Percentiles rank a stretch among this genome's conserved stretches.
These are phyloP conservation scores for Aramus guarauna DNA, from an alignment of 2,113 vertebrate genomes.

Conservation along the genomic window DNA sequence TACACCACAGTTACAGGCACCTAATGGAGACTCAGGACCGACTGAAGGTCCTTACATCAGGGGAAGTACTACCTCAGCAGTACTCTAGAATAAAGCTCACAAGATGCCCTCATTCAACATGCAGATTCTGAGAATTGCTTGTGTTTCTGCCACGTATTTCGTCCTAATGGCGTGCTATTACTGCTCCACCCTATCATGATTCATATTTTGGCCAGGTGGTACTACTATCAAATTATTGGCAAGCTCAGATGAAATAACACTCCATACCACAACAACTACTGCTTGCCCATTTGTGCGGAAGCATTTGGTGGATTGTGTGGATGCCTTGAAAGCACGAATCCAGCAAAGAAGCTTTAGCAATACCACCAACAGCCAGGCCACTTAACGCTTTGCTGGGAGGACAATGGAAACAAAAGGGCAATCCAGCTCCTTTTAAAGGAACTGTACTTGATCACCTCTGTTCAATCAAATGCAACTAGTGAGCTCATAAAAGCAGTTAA, in stretches of 20 bases:
- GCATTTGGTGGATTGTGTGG: not conserved
- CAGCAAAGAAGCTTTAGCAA: not conserved
- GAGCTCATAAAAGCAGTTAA: not conserved
- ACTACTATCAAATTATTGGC: not conserved
- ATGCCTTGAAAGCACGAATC: not conserved
- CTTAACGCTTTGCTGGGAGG: not conserved
- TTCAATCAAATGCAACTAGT: not conserved
- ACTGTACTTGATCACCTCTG: not conserved
- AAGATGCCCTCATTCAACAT: not conserved
- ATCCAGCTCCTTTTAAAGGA: not conserved
- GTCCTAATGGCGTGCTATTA: not conserved
- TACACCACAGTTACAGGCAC: not conserved
- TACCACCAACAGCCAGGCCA: not conserved
- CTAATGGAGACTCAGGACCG: not conserved
- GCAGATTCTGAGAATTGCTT: not conserved
- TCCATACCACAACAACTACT: not conserved
- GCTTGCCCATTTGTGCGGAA: not conserved
- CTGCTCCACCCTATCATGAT: not conserved
- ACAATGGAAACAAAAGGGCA: not conserved
- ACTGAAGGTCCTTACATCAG: fast-evolving
- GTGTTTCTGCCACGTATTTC: not conserved
- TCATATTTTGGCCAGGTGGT: not conserved
- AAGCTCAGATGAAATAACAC: not conserved
- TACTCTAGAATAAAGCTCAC: not conserved
- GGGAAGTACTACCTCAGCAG: not conserved